phyloP scores from a whole-genome alignment of 2,888 invertebrate genomes.

The Dryomyza anilis region DNA sequence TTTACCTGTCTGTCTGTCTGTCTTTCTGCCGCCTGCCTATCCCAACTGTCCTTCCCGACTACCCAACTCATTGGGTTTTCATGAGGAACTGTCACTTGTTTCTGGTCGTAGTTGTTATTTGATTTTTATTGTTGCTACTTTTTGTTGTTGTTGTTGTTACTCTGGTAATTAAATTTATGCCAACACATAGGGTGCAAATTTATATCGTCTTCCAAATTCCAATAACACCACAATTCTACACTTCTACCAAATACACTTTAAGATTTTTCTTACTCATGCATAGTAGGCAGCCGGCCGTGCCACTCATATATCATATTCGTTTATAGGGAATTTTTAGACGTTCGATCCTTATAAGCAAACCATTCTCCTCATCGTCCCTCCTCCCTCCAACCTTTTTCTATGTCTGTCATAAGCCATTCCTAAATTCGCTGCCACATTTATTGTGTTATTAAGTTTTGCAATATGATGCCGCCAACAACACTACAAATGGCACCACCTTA shows the following conservation, averaged over 20 bases:
- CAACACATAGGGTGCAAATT: background rate
- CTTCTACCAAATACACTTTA: no score
- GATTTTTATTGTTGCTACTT: background rate
- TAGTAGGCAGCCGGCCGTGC: no score
- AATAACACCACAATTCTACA: no score
- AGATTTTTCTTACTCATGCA: no score
- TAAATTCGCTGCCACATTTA: background rate
- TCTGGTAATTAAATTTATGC: conserved; percentile 38
- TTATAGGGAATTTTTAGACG: conserved; percentile 10
- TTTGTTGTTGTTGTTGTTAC: background rate
- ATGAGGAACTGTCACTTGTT: conserved; percentile 7
- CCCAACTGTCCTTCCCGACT: background rate
- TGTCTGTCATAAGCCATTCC: no score
- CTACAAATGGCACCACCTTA: background rate
- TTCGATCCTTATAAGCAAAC: no score
- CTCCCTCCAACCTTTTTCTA: no score
- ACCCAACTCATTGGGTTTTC: conserved; percentile 12
- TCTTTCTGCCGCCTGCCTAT: background rate
- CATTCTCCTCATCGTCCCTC: no score
- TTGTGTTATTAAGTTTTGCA: conserved; percentile 4
- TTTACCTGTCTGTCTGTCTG: no score
- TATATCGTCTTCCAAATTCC: no score
- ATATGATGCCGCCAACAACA: background rate
- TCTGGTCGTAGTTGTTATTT: background rate
- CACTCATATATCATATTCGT: background rate